Evolutionary conservation across 2,797 vertebrate species (phyloP).

Genomic region (Emys orbicularis): DNA sequence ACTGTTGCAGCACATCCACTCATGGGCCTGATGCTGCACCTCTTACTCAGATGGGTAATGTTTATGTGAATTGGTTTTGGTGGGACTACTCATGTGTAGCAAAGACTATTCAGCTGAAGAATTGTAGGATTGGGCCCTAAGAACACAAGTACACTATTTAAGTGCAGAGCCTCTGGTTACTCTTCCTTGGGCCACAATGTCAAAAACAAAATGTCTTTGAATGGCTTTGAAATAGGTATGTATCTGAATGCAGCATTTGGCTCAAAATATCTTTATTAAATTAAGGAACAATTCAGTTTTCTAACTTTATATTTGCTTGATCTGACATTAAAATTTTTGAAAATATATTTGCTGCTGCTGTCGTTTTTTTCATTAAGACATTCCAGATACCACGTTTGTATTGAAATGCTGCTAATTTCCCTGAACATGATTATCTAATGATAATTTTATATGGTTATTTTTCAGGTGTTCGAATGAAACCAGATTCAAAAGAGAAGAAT

Average conservation of each 20-base stretch:
- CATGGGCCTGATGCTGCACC: neutral
- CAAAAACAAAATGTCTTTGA: neutral
- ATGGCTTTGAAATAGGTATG: accelerated
- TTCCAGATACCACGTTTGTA: neutral
- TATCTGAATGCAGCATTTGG: neutral
- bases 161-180: neutral
- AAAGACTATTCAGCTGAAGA: neutral
- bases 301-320: neutral
- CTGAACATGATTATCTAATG: neutral
- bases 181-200: neutral
- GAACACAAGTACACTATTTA: neutral
- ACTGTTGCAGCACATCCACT: neutral
- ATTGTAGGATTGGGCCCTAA: neutral
- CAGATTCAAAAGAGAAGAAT: constrained; percentile 83
- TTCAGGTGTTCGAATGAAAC: constrained; percentile 94
- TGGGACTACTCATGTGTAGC: accelerated
- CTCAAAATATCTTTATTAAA: neutral
- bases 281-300: neutral
- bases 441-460: constrained; percentile 10
- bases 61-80: neutral
- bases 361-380: neutral
- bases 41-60: neutral
- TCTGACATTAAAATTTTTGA: neutral
- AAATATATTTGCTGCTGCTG: neutral
- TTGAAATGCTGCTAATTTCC: neutral